These are phyloP conservation scores for Ceratina japonica DNA, from an alignment of 1,140 invertebrate species.

Conservation along the genomic window DNA sequence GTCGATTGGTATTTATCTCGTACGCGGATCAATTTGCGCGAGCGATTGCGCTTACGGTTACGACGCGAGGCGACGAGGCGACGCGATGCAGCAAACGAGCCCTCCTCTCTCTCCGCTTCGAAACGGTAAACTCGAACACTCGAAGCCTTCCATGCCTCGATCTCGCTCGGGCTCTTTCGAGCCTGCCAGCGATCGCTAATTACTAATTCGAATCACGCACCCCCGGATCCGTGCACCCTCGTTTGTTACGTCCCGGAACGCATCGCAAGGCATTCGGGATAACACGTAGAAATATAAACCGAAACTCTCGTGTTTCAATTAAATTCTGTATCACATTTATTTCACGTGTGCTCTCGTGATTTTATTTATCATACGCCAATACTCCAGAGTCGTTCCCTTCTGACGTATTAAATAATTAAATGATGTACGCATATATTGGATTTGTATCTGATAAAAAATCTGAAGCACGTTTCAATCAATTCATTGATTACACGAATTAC, in stretches of 20 bases:
- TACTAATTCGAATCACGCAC: slow-evolving; percentile 54
- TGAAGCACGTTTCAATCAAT: too few species aligned
- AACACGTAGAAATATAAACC: not conserved
- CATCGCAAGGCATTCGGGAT: not conserved
- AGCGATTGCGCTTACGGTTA: slow-evolving; percentile 31
- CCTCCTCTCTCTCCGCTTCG: not conserved
- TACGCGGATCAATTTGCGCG: slow-evolving; percentile 48
- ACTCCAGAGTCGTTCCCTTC: too few species aligned
- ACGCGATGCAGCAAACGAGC: not conserved
- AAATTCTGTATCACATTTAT: too few species aligned
- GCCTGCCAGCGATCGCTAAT: slow-evolving; percentile 42
- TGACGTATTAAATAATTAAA: too few species aligned
- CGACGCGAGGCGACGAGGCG: too few species aligned
- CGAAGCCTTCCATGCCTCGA: not conserved
- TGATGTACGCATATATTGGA: too few species aligned
- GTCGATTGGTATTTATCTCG: slow-evolving; percentile 34
- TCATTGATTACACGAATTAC: too few species aligned
- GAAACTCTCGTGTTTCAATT: too few species aligned
- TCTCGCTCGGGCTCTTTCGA: slow-evolving; percentile 32
- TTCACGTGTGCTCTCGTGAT: too few species aligned
- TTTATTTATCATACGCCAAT: too few species aligned
- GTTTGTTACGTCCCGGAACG: slow-evolving; percentile 12
- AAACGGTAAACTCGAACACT: slow-evolving; percentile 29
- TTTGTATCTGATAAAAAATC: too few species aligned
- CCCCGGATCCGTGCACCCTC: slow-evolving; percentile 20